Base-by-base conservation (phyloP, 2,888 invertebrate species). In the Sminthurides aquaticus region DNA sequence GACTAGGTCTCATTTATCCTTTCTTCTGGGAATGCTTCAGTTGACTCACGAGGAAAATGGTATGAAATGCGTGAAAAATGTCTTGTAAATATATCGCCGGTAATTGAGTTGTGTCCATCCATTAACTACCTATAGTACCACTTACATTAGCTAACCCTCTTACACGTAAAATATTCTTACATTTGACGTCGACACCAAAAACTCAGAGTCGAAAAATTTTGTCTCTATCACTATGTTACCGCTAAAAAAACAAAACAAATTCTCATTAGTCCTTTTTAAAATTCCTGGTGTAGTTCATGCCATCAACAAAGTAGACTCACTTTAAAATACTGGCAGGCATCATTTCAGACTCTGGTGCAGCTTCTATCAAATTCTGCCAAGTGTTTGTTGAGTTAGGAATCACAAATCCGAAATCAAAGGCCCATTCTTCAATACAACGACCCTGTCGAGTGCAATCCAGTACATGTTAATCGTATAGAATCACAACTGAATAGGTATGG, bases 271-370 rank as follows among this genome's bases (percentile, higher is more conserved):
- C n/a, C n/a, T n/a, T n/a, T n/a, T n/a, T n/a, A n/a, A n/a, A n/a
- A n/a, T n/a, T n/a, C n/a, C n/a, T n/a, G n/a, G n/a, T n/a, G n/a
- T n/a, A n/a, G n/a, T n/a, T n/a, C n/a, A n/a, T n/a, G n/a, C n/a
- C n/a, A n/a, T n/a, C n/a, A n/a, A n/a, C n/a, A n/a, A n/a, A n/a
- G n/a, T n/a, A n/a, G n/a, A 63, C 80, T 80, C 81, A 95, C 95
- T 94, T 98, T 74, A 99, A 84, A 69, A 98, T 87, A 79, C 91
- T 91, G 3, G 98, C 96, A n/a, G 99, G 98, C 94, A 99, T 96
- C 98, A 99, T 99, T 81, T 99, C 96, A 62, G 93, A 93, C 79
- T 99, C 98, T 0, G 99, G 98, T 0, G 99, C 98, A 15, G 99
- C 98, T 81, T 98, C 96, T 76, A 99, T 96, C 65, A 95, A 85